phyloP scores from a whole-genome alignment of 2,888 invertebrate genomes.

The Drosophila subquinaria region DNA sequence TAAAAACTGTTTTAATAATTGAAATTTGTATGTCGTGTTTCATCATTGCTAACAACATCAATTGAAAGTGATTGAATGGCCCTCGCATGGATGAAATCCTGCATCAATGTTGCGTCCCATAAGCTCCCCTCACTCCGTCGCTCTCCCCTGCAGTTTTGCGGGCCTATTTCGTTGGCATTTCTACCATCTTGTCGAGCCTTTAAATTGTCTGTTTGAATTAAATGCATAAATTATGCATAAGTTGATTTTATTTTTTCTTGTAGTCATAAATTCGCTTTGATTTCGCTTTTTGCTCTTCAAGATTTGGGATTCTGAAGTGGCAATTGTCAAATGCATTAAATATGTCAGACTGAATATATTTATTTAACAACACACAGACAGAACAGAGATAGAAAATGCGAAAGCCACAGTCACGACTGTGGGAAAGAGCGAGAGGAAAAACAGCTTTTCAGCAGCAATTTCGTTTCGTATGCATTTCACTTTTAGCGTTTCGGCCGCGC shows the following conservation, averaged over 20 bases:
- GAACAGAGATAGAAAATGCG: background rate
- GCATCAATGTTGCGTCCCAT: slow-evolving; percentile 18
- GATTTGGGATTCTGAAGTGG: slow-evolving; percentile 50
- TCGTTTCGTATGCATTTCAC: slow-evolving; percentile 63
- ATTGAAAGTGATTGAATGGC: background rate
- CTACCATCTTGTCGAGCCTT: slow-evolving; percentile 36
- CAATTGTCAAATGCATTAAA: slow-evolving; percentile 76
- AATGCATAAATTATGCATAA: slow-evolving; percentile 79
- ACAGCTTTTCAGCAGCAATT: slow-evolving; percentile 34
- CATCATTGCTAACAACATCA: background rate
- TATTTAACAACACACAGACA: slow-evolving; percentile 28
- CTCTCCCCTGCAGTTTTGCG: background rate
- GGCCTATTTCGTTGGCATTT: slow-evolving; percentile 4
- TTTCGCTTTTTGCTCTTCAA: slow-evolving; percentile 54
- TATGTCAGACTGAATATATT: slow-evolving; percentile 57
- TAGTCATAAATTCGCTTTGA: slow-evolving; percentile 69
- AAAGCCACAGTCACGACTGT: background rate
- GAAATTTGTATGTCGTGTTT: too few relatives aligned
- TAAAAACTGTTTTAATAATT: too few relatives aligned
- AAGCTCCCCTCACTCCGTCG: background rate
- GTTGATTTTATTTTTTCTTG: slow-evolving; percentile 55
- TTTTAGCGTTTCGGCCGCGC: slow-evolving; percentile 29
- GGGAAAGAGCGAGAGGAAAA: background rate
- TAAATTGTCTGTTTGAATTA: slow-evolving; percentile 80
- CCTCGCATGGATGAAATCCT: background rate